Conservation (phyloP, 2,113 vertebrate species). For the Thymallus thymallus region DNA sequence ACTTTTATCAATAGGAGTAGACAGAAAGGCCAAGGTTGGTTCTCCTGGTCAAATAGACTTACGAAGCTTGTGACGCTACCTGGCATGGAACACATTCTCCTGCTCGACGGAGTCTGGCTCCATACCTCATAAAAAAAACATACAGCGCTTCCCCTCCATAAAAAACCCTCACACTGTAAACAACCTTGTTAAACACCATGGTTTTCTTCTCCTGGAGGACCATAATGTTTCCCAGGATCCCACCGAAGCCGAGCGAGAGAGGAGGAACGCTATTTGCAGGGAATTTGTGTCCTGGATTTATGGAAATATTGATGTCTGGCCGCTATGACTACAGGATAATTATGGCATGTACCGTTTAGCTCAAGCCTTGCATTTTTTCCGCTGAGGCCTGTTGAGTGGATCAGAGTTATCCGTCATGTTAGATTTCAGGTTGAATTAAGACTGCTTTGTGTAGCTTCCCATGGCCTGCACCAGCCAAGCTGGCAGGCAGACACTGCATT, state of each 20-base stretch:
- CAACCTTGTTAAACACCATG: slow-evolving; percentile 39
- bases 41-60: slow-evolving; percentile 15
- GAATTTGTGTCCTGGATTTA: slow-evolving; percentile 25
- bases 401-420: slow-evolving; percentile 16
- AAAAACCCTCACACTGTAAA: not conserved
- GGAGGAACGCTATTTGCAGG: not conserved
- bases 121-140: slow-evolving; percentile 28
- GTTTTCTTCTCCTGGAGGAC: slow-evolving; percentile 24
- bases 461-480: slow-evolving; percentile 6
- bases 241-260: not conserved
- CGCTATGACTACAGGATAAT: slow-evolving; percentile 11
- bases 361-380: slow-evolving; percentile 2
- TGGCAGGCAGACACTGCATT: slow-evolving; percentile 10
- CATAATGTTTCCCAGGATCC: not conserved
- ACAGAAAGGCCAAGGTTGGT: not conserved
- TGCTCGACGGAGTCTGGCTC: slow-evolving; percentile 19
- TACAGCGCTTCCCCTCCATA: slow-evolving; percentile 1
- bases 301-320: slow-evolving; percentile 10
- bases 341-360: not conserved
- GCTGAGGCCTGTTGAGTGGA: slow-evolving; percentile 8
- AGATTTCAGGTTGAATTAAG: slow-evolving; percentile 35
- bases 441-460: slow-evolving; percentile 12
- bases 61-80: not conserved
- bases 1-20: not conserved
- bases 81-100: slow-evolving; percentile 9